Evolutionary conservation across 2,797 vertebrate species (phyloP).

Genomic region (Aeoliscus strigatus): DNA sequence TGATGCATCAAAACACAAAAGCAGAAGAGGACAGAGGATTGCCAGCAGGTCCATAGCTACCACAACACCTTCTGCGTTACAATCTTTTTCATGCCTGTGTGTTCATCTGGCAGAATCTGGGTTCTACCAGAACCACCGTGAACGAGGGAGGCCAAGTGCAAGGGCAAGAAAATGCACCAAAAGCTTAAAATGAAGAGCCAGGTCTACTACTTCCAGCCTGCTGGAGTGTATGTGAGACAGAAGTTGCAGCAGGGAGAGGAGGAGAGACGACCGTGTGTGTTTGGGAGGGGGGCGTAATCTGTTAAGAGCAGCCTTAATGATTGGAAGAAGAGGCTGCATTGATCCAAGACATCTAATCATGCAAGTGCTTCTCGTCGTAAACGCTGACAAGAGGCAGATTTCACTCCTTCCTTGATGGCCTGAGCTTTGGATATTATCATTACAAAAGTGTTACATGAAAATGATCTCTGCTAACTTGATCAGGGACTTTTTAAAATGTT

Average conservation of each 20-base stretch:
- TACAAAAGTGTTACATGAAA: constrained; percentile 69
- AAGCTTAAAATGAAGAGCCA: constrained; percentile 17
- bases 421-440: constrained; percentile 58
- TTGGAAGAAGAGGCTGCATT: constrained; percentile 67
- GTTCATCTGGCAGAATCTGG: constrained; percentile 9
- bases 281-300: constrained; percentile 70
- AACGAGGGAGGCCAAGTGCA: neutral
- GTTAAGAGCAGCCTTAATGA: constrained; percentile 76
- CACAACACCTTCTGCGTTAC: too few species aligned
- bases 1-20: constrained; percentile 50
- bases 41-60: constrained; percentile 52
- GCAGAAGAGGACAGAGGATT: constrained; percentile 41
- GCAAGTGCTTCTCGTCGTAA: constrained; percentile 72
- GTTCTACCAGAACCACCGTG: neutral
- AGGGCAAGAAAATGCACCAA: neutral
- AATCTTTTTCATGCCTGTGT: constrained; percentile 1
- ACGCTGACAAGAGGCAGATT: constrained; percentile 75
- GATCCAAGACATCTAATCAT: constrained; percentile 72
- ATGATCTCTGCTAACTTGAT: constrained; percentile 63
- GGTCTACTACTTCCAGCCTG: constrained; percentile 9
- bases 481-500: constrained; percentile 41
- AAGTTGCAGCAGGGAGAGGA: constrained; percentile 43
- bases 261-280: constrained; percentile 38
- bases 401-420: constrained; percentile 62
- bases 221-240: constrained; percentile 32